Evolutionary conservation across 2,888 invertebrate genomes (phyloP), one percentile per base, ranked within the genome.

Genomic region (Sympetrum striolatum): DNA sequence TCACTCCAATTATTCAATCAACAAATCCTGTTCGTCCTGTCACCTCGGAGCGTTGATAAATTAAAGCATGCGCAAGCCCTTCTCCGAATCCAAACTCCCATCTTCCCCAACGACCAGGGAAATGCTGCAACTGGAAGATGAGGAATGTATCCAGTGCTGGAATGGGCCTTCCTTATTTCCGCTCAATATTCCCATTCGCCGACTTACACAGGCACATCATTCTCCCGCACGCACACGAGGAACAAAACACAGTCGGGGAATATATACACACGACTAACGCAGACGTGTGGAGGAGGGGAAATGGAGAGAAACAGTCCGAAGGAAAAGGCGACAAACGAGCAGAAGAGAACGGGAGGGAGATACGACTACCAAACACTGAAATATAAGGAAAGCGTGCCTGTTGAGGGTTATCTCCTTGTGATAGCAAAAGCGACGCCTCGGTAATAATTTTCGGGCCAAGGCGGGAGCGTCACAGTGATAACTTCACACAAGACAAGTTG

Each of bases 381-480:
- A 86, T 86, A 37, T 86, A 86, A 86, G 86, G 64, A 86, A 31
- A 60, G 86, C 86, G 64, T 86, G 37, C 86, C 37, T 60, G 37
- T 58, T 39, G 60, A 22, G 86, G 60, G 64, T 86, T 86, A 86
- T 86, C 86, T 60, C n/a, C 35, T 58, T 35, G 86, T 86, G 86
- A 86, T 86, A 86, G 60, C 86, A 64, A 22, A 25, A 22, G 60
- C 58, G 86, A 86, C 86, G 39, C 58, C 64, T 86, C 86, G 86
- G 86, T 64, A 86, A 86, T 86, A 86, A 86, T 86, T 86, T 86
- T 60, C 60, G 60, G 58, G 44, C 31, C 18, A 31, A 35, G 82
- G 82, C 58, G 58, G 86, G 60, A 60, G 64, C 58, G 86, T 64
- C 86, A 86, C 86, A 64, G 86, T 86, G 86, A 86, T 86, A 86